Evolutionary conservation across 2,797 vertebrate species (phyloP).

Genomic region (Kryptopterus vitreolus): DNA sequence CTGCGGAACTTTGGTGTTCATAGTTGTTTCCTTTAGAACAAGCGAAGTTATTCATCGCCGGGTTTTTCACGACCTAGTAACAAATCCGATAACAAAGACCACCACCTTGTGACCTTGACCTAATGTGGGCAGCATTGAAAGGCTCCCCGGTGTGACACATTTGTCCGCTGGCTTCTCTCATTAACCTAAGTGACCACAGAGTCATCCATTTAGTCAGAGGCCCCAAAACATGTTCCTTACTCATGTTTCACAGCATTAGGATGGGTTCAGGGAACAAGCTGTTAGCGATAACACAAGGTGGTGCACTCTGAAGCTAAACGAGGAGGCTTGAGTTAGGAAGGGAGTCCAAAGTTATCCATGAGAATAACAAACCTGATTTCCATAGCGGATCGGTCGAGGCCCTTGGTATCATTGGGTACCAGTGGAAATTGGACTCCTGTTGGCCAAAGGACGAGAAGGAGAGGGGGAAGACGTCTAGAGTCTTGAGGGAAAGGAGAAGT

Average conservation of each 20-base stretch:
- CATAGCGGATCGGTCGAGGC: no score
- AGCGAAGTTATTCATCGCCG: neutral
- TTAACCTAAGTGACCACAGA: constrained; percentile 4
- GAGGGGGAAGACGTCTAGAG: no score
- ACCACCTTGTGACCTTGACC: constrained; percentile 2
- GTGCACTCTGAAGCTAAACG: no score
- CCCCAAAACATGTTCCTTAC: neutral
- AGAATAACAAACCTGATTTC: no score
- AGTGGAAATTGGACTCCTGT: no score
- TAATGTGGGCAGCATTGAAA: neutral
- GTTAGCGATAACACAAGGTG: no score
- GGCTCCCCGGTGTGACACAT: constrained; percentile 9
- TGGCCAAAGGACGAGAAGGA: no score
- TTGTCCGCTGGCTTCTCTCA: neutral
- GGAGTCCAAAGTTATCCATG: no score
- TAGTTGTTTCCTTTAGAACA: neutral
- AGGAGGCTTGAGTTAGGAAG: no score
- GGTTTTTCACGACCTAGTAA: neutral
- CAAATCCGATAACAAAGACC: constrained; percentile 1
- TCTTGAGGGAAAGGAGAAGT: no score
- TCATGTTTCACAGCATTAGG: neutral
- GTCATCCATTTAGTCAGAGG: neutral
- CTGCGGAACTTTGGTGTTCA: neutral
- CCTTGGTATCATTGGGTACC: no score
- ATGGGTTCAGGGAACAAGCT: neutral